A percentile compares a stretch with the other conserved stretches of the same genome.
phyloP scores from a whole-genome alignment of 2,797 vertebrate species.

The Potorous gilbertii region DNA sequence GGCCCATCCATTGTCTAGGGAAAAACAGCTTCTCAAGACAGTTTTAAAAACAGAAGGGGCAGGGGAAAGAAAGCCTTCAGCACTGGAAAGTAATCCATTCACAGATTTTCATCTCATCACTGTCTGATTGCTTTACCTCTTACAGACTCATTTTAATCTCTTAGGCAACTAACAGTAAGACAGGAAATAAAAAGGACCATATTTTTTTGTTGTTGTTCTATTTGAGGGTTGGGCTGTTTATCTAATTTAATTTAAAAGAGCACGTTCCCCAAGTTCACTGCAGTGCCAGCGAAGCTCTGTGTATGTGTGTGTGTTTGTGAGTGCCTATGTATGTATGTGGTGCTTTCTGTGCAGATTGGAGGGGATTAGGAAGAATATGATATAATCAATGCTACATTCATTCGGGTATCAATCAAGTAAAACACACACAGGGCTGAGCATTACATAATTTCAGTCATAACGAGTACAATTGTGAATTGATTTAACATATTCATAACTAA shows the following conservation, averaged over 20 bases:
- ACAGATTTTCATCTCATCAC: constrained; percentile 64
- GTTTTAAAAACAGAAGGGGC: constrained; percentile 63
- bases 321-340: neutral
- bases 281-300: neutral
- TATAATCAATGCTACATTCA: constrained; percentile 58
- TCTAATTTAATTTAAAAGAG: constrained; percentile 64
- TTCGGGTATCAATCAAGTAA: constrained; percentile 57
- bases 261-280: constrained; percentile 18
- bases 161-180: constrained; percentile 53
- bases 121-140: constrained; percentile 72
- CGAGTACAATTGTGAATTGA: constrained; percentile 47
- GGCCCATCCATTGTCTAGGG: constrained; percentile 77
- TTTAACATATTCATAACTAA: constrained; percentile 76
- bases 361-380: constrained; percentile 50
- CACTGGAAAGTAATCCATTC: constrained; percentile 70
- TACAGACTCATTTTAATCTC: constrained; percentile 69
- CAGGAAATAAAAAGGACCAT: constrained; percentile 56
- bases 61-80: constrained; percentile 67
- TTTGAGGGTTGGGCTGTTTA: constrained; percentile 45
- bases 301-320: neutral
- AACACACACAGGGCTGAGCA: neutral
- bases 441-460: constrained; percentile 39
- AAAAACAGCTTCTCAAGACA: constrained; percentile 68
- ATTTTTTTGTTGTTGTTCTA: constrained; percentile 2
- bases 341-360: constrained; percentile 59